Base-by-base conservation (phyloP, 2,113 vertebrate genomes). In the Stigmatopora argus region DNA sequence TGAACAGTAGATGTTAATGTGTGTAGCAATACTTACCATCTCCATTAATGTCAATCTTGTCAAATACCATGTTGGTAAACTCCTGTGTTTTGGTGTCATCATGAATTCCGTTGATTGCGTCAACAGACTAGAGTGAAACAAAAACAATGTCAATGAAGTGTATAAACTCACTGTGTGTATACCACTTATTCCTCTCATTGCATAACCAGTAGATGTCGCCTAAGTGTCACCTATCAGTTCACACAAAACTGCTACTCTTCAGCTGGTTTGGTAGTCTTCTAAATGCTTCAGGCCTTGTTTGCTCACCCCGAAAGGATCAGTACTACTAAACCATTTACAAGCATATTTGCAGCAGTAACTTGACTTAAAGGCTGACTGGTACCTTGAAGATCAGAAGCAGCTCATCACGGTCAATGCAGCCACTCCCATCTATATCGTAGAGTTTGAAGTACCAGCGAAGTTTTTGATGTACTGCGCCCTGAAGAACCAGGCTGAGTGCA, bases 401-500 rank as follows among this genome's bases (percentile, higher is more conserved):
- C 67, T 94, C 93, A 0, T 90, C 87, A 0, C 87, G 88, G 70
- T 94, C 92, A 0, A 93, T 94, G 84, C 90, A 93, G 69, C 93
- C 90, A 0, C 93, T 94, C n/a, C 92, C 86, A 3, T 94, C 91
- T 3, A 92, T 83, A 49, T 94, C 92, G 15, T 92, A 94, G 4
- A 94, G 90, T 59, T 93, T 94, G 62, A 94, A 93, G 75, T 93
- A 93, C 92, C 92, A 94, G n/a, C 92, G 86, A 31, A 94, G 63
- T 48, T 93, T 94, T 85, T 94, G 91, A 72, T 94, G 89, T 80
- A 94, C 93, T 62, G 88, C 91, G 14, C 90, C 92, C 8, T 90
- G 90, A 34, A 94, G 85, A 61, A 94, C 91, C 0, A 93, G 87
- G 75, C 92, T 94, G 69, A 94, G 88, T 17, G 92, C 92, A 0